Base-by-base conservation (phyloP, 2,888 invertebrate species). In the Drosophila tanythrix region DNA sequence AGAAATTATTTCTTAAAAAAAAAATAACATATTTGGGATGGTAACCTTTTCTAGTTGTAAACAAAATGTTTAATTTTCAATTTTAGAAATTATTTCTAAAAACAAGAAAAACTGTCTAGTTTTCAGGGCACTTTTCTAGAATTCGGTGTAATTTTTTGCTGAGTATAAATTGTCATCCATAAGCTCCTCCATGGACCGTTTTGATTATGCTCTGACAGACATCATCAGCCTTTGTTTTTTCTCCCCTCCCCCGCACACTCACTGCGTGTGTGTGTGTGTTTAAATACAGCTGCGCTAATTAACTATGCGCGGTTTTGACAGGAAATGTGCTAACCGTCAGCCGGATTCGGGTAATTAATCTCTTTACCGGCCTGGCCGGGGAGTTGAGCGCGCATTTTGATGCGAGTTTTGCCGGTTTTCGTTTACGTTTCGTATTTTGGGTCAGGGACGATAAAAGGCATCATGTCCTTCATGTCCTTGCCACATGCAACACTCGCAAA, bases 251-350 rank as follows among this genome's bases (percentile, higher is more conserved):
- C 29, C 31, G 13, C 15, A 13, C 21, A 11, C 11, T 3, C 31
- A 25, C 51, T 46, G 31, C 25, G 38, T 18, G 7, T 53, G 38
- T 46, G 58, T n/a, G 29, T 61, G 38, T 13, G 63, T 25, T 33
- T 13, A 11, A 7, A 43, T 33, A 25, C 59, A 46, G 60, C 64
- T 52, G 27, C 51, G 77, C 78, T 87, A 87, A 87, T 87, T 90
- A 87, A 85, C 88, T 76, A 73, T 53, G 64, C 71, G 67, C 74
- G 71, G 53, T 74, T 52, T 61, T 72, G 74, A 73, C 63, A 75
- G 87, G 88, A 87, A 87, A 85, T 83, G 88, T 90, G 87, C 78
- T 86, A 78, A 85, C 83, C 85, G 79, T 81, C 88, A 81, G 81
- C 74, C 87, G 87, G 90, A 90, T 86, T 76, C 61, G 70, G 62